Conservation (phyloP, 2,888 invertebrate genomes). For the Acleris literana region DNA sequence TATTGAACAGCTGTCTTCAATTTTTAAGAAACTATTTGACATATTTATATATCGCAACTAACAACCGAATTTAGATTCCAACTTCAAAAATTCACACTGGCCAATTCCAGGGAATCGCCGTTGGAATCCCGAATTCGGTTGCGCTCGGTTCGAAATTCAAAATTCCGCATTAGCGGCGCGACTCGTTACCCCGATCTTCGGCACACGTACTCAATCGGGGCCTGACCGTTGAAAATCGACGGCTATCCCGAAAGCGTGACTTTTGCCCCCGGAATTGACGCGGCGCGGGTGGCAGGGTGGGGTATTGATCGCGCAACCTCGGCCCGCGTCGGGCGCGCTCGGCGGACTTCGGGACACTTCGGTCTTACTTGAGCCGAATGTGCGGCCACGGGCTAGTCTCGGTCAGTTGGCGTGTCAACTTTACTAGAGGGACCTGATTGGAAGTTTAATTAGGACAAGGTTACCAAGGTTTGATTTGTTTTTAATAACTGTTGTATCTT, state of each 20-base stretch:
- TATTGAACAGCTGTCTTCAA: no score
- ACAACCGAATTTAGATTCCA: neutral
- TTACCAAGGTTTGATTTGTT: conserved; percentile 61
- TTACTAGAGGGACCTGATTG: conserved; percentile 71
- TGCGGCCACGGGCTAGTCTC: conserved; percentile 60
- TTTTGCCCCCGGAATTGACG: conserved; percentile 80
- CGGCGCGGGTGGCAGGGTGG: conserved; percentile 66
- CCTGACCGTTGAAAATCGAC: conserved; percentile 74
- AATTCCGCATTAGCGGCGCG: conserved; percentile 53
- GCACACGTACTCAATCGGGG: conserved; percentile 60
- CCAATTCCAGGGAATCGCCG: conserved; percentile 5
- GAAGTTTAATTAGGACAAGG: conserved; percentile 81
- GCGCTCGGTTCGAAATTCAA: conserved; percentile 47
- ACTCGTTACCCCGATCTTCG: conserved; percentile 53
- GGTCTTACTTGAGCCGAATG: conserved; percentile 66
- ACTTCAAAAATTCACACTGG: conserved; percentile 23
- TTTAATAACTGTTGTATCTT: conserved; percentile 28
- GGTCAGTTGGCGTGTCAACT: conserved; percentile 77
- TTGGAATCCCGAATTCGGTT: conserved; percentile 44
- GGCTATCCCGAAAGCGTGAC: conserved; percentile 78
- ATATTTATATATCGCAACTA: neutral
- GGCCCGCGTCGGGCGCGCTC: conserved; percentile 70
- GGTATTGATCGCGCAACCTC: conserved; percentile 78
- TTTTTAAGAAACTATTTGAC: neutral
- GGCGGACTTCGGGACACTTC: conserved; percentile 70